Base-by-base conservation (phyloP, 2,888 invertebrate genomes). In the Cosmia pyralina region DNA sequence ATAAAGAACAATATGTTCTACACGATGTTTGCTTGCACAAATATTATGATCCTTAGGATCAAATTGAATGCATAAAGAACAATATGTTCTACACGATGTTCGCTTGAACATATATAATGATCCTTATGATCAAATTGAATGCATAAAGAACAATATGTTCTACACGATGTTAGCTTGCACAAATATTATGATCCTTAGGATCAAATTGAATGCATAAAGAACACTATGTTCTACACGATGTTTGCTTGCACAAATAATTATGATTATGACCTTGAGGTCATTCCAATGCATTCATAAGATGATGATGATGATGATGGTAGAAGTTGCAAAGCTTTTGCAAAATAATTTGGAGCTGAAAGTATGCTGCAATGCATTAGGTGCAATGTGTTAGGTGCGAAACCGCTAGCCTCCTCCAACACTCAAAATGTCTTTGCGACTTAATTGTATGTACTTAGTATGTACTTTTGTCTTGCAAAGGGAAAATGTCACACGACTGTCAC, bases 401-500 rank as follows among this genome's bases (percentile, higher is more conserved):
- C 5, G 46, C 11, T 22, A 41, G 38, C 46, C 34, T 38, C n/a
- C 4, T 4, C 46, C 46, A 10, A 75, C 38, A 46, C 48, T 60
- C 55, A 34, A 48, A 77, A 44, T 44, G 10, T 11, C 3, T 46
- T 58, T 52, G 19, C 10, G 7, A 34, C n/a, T 63, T 53, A 46
- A 70, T 60, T 28, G 15, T 48, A n/a, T 8, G 11, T 41, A 8
- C 8, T 41, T 41, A 41, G 15, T 48, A n/a, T 4, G 11, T 28
- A 44, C 13, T 38, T 71, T 44, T 65, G n/a, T 62, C 15, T 52
- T 38, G 44, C 22, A 38, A 41, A 71, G 13, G 22, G 22, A 59
- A 71, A 34, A 79, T 67, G 34, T 48, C 57, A 58, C 41, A 66
- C 17, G 41, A 34, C 44, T 66, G 52, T 66, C 38, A 74, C 19